These are phyloP conservation scores for Parasteatoda tepidariorum DNA, from an alignment of 1,140 invertebrate genomes.

Conservation along the genomic window DNA sequence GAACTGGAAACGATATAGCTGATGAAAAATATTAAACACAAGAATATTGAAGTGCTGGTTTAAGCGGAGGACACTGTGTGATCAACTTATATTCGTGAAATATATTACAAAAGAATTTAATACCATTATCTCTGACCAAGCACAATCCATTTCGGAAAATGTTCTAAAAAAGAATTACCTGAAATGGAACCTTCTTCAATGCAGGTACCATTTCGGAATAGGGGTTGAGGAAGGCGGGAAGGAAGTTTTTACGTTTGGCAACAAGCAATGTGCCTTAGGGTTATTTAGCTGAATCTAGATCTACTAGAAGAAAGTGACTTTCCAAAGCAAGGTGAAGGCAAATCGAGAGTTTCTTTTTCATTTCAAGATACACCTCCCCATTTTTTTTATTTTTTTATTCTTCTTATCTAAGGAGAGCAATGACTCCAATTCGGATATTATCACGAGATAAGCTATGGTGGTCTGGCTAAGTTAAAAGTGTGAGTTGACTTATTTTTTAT, in stretches of 20 bases:
- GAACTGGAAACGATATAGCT: too few species aligned
- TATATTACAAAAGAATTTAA: too few species aligned
- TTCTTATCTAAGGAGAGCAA: not conserved
- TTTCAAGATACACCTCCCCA: not conserved
- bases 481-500: not conserved
- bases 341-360: not conserved
- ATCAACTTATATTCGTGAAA: too few species aligned
- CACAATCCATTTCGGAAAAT: not conserved
- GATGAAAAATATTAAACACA: too few species aligned
- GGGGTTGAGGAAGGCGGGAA: not conserved
- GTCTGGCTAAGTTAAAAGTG: not conserved
- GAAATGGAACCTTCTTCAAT: not conserved
- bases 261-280: not conserved
- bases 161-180: not conserved
- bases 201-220: not conserved
- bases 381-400: not conserved
- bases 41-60: too few species aligned
- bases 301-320: not conserved
- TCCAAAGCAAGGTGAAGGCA: not conserved
- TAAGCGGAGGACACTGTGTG: too few species aligned
- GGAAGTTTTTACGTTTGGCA: not conserved
- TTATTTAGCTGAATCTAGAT: not conserved
- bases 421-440: not conserved
- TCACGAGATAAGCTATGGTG: not conserved
- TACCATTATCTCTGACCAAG: not conserved